Evolutionary conservation across 2,888 invertebrate genomes (phyloP).

Genomic region (Coelinius sp.): DNA sequence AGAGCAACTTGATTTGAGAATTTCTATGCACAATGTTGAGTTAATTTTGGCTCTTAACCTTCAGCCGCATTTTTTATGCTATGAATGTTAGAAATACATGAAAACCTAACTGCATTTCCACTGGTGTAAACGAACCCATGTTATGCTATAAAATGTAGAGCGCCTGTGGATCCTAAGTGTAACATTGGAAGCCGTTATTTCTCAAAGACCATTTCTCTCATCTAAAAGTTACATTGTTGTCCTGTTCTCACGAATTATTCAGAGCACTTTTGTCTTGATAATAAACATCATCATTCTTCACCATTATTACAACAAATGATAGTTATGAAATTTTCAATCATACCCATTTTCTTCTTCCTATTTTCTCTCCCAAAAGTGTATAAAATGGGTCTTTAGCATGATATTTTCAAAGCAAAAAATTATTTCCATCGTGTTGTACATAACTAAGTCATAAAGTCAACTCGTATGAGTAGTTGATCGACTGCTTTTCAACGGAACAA

Average conservation of each 20-base stretch:
- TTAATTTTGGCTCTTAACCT: background rate
- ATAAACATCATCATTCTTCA: background rate
- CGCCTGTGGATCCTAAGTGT: background rate
- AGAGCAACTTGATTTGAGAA: no score
- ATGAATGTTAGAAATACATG: background rate
- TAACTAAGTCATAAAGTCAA: background rate
- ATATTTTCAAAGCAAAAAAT: no score
- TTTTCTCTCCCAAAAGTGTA: background rate
- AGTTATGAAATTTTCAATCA: background rate
- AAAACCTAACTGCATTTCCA: background rate
- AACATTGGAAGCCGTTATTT: conserved; percentile 26
- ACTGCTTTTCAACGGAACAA: conserved; percentile 44
- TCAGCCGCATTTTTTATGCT: background rate
- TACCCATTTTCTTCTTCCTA: background rate
- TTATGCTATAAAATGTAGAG: conserved; percentile 9
- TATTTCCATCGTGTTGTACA: background rate
- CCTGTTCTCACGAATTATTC: conserved; percentile 7
- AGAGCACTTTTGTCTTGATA: background rate
- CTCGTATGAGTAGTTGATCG: conserved; percentile 47
- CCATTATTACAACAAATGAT: background rate
- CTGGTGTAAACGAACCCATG: conserved; percentile 19
- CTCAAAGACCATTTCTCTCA: conserved; percentile 8
- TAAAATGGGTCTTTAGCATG: no score
- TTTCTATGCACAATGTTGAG: background rate
- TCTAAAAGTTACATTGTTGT: conserved; percentile 1